Conservation (phyloP, 2,113 vertebrate genomes). For the Ibidorhyncha struthersii region DNA sequence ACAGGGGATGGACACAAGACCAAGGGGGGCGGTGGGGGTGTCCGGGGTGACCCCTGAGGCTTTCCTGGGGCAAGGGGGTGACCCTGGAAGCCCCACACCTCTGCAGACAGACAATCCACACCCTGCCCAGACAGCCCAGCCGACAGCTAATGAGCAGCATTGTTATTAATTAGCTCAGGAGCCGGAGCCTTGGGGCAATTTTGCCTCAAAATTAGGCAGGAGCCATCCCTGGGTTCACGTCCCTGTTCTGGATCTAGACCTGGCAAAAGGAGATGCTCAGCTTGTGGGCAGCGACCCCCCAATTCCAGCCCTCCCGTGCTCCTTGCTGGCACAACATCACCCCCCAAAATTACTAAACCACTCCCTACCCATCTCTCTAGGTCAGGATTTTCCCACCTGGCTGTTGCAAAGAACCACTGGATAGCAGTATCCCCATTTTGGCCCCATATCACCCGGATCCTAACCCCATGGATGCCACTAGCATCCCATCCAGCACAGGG, state of each 20-base stretch:
- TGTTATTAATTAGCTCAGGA: conserved; percentile 62
- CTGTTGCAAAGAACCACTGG: neutral
- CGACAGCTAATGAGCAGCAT: neutral
- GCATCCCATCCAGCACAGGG: neutral
- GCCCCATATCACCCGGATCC: neutral
- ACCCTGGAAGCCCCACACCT: neutral
- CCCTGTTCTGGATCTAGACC: fast-evolving
- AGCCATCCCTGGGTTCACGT: neutral
- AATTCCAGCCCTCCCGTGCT: neutral
- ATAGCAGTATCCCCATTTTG: neutral
- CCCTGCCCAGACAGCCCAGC: neutral
- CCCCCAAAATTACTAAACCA: fast-evolving
- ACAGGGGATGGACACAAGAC: neutral
- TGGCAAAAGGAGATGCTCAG: fast-evolving
- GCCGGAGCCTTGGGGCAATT: neutral
- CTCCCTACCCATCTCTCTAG: fast-evolving
- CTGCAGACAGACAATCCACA: conserved; percentile 37
- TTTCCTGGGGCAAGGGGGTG: neutral
- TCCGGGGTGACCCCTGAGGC: neutral
- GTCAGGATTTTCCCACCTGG: neutral
- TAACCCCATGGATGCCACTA: neutral
- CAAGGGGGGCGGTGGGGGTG: too few relatives aligned
- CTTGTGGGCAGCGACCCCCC: fast-evolving
- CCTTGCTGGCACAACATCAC: too few relatives aligned
- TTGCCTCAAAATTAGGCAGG: neutral